Evolutionary conservation across 2,888 invertebrate species (phyloP).

Genomic region (Mimachlamys varia): DNA sequence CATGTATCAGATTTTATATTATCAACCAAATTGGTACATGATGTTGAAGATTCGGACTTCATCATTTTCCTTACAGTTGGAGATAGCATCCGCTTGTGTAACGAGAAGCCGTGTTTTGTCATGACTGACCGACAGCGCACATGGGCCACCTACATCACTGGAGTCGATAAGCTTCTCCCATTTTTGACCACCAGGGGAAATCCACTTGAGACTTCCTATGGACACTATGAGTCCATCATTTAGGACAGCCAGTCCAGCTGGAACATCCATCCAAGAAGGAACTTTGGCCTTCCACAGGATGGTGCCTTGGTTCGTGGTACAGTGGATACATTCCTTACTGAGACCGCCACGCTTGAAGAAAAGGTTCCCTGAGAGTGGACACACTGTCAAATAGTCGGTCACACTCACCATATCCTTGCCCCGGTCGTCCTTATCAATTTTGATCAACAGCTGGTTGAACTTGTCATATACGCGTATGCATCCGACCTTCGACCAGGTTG

Average conservation of each 20-base stretch:
- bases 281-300: slow-evolving; percentile 36
- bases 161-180: slow-evolving; percentile 37
- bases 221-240: slow-evolving; percentile 28
- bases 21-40: slow-evolving; percentile 13
- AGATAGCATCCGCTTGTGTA: slow-evolving; percentile 36
- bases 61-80: slow-evolving; percentile 37
- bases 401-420: slow-evolving; percentile 37
- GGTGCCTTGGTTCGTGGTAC: not conserved
- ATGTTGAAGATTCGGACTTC: slow-evolving; percentile 26
- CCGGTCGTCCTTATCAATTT: not conserved
- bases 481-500: slow-evolving; percentile 35
- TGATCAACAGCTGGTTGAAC: slow-evolving; percentile 2
- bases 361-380: slow-evolving; percentile 10
- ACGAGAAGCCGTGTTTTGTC: slow-evolving; percentile 38
- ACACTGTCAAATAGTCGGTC: slow-evolving; percentile 23
- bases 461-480: slow-evolving; percentile 32
- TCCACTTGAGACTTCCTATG: slow-evolving; percentile 35
- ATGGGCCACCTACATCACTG: not conserved
- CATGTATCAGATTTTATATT: no score
- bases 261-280: slow-evolving; percentile 37
- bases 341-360: slow-evolving; percentile 29
- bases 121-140: slow-evolving; percentile 34
- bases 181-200: not conserved
- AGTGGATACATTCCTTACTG: slow-evolving; percentile 32
- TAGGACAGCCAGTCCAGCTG: slow-evolving; percentile 19